phyloP scores from a whole-genome alignment of 2,888 invertebrate genomes.

The Ormyrus nitidulus region DNA sequence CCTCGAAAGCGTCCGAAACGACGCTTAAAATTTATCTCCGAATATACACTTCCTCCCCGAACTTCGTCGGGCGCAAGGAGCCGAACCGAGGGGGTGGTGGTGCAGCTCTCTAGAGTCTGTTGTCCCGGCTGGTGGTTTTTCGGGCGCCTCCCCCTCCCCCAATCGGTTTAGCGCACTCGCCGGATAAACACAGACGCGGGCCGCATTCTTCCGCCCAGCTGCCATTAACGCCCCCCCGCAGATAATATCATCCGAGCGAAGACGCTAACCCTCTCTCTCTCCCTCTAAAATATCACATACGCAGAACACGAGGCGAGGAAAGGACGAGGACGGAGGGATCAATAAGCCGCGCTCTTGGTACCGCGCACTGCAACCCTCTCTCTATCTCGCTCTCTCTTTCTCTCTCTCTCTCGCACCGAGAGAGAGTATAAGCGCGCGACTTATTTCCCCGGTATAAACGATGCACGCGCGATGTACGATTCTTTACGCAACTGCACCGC shows the following conservation, averaged over 20 bases:
- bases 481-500: neutral
- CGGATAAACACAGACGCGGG: constrained; percentile 33
- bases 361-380: constrained; percentile 60
- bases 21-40: too few species aligned
- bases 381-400: neutral
- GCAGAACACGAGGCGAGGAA: constrained; percentile 49
- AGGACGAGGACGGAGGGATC: constrained; percentile 68
- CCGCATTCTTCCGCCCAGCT: neutral
- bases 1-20: too few species aligned
- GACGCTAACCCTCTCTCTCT: neutral
- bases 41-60: too few species aligned
- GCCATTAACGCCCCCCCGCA: neutral
- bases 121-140: constrained; percentile 30
- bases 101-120: neutral
- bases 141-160: neutral
- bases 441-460: constrained; percentile 34
- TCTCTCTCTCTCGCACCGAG: neutral
- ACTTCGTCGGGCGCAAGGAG: neutral
- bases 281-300: constrained; percentile 58
- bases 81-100: too few species aligned
- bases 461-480: constrained; percentile 29
- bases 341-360: constrained; percentile 70
- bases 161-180: constrained; percentile 43
- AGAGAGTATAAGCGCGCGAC: neutral
- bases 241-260: neutral